These are phyloP conservation scores for Rhyacophila brunnea DNA, from an alignment of 1,140 invertebrate species.

Conservation along the genomic window DNA sequence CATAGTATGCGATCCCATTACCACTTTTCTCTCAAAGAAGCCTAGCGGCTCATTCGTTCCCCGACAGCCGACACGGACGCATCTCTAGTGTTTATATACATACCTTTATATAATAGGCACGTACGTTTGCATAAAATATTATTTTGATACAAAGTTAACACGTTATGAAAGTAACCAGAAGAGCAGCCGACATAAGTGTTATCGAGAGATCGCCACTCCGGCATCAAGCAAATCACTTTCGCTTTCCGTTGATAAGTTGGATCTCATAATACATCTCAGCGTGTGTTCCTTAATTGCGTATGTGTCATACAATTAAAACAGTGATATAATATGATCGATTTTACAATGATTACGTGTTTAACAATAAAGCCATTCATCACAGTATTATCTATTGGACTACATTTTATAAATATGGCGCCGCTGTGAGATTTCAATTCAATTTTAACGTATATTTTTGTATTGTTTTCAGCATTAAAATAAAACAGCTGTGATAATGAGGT, in stretches of 20 bases:
- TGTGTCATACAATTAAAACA: no score
- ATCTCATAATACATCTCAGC: not conserved
- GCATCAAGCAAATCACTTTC: not conserved
- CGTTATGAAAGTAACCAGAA: constrained; percentile 4
- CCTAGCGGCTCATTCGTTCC: constrained; percentile 23
- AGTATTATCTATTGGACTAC: no score
- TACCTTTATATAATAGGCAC: constrained; percentile 14
- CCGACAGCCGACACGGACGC: constrained; percentile 26
- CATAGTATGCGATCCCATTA: constrained; percentile 10
- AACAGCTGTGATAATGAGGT: constrained; percentile 26
- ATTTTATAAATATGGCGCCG: no score
- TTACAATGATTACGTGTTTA: no score
- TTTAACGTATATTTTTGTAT: constrained; percentile 1
- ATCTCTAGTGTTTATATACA: constrained; percentile 29
- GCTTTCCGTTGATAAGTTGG: constrained; percentile 1
- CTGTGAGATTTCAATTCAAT: no score
- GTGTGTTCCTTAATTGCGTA: no score
- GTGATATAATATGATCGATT: no score
- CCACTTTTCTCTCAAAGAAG: constrained; percentile 21
- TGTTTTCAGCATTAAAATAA: constrained; percentile 25
- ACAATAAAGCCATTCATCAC: no score
- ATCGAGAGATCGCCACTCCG: not conserved
- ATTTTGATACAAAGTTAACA: not conserved
- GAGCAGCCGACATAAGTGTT: not conserved
- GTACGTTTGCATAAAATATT: constrained; percentile 13